Evolutionary conservation across 1,140 invertebrate species (phyloP), one percentile per base, ranked within the genome.

Genomic region (Zaprionus ghesquierei): DNA sequence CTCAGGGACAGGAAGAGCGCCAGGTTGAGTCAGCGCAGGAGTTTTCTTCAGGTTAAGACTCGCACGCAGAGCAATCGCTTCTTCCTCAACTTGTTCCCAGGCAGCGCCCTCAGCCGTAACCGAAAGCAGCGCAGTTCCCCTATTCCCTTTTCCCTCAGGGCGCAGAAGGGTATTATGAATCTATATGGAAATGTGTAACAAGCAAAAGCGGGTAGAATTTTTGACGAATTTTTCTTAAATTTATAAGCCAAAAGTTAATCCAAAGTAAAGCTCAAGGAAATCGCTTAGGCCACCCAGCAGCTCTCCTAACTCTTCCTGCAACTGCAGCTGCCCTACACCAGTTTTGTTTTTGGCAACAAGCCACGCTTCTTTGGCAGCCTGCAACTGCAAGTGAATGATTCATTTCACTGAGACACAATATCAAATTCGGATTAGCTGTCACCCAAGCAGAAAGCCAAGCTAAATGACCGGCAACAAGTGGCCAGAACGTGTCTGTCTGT

Each of bases 341-440:
- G n/a, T n/a, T n/a, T 18, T 44, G 20, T 46, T 46, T 46, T 46
- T 46, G 41, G 41, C 41, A 46, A 46, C 20, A 46, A 10, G 41
- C 51, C 51, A 54, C 51, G 51, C 25, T 27, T 18, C 15, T 38
- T 18, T 41, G 15, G 35, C 35, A 41, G 35, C 1, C 50, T 53
- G 50, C 50, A n/a, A 69, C 41, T 61, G 27, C n/a, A 31, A 60
- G 33, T 54, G 55, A 58, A 64, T 54, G 55, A 58, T 59, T 31
- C 51, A 50, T 64, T 66, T 9, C 56, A 8, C 27, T 3, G 5
- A n/a, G 10, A 33, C 6, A 33, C 9, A 20, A 18, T 85, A 81
- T 86, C 69, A 77, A 75, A 81, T 71, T 75, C 70, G 81, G 69
- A 77, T 85, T 70, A 74, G 82, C 56, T 76, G 75, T 22, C 82